A percentile compares a stretch with the other conserved stretches of the same genome.
Conservation (phyloP, 2,797 vertebrate species). For the Sebastes baramenuke region DNA sequence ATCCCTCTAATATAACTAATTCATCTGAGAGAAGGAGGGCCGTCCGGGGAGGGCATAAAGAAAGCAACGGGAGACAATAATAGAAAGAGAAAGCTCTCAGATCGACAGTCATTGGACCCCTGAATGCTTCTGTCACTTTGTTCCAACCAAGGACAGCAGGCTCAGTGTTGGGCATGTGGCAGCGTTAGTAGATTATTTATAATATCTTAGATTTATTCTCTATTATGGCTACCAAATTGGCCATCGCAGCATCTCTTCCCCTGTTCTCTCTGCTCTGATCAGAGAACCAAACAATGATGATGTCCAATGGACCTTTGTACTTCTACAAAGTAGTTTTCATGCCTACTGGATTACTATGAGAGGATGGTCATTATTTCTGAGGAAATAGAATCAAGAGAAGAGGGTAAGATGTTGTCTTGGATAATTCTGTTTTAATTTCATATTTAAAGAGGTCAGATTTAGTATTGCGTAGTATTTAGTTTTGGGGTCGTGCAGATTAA, state of each 20-base stretch:
- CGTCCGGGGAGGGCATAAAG: conserved; percentile 11
- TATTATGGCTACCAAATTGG: conserved; percentile 32
- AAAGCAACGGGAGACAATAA: conserved; percentile 26
- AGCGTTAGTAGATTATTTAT: conserved; percentile 40
- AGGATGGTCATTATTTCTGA: not conserved
- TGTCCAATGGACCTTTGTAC: not conserved
- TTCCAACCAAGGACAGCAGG: conserved; percentile 20
- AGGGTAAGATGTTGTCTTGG: not conserved
- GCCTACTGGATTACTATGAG: not conserved
- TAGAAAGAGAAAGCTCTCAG: conserved; percentile 30
- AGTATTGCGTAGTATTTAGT: not conserved
- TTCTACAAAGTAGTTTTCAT: not conserved
- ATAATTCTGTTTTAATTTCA: not conserved
- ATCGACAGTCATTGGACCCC: conserved; percentile 34
- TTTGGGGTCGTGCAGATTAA: not conserved
- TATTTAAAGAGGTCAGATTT: not conserved
- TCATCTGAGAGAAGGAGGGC: conserved; percentile 63
- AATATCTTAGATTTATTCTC: conserved; percentile 32
- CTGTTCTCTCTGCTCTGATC: conserved; percentile 21
- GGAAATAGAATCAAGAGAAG: not conserved
- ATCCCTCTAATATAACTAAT: conserved; percentile 81
- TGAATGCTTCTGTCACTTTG: conserved; percentile 27
- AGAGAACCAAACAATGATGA: not conserved
- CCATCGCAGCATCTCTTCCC: conserved; percentile 1
- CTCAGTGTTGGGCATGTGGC: conserved; percentile 17